phyloP scores from a whole-genome alignment of 1,140 invertebrate genomes.

The Zophobas atratus region DNA sequence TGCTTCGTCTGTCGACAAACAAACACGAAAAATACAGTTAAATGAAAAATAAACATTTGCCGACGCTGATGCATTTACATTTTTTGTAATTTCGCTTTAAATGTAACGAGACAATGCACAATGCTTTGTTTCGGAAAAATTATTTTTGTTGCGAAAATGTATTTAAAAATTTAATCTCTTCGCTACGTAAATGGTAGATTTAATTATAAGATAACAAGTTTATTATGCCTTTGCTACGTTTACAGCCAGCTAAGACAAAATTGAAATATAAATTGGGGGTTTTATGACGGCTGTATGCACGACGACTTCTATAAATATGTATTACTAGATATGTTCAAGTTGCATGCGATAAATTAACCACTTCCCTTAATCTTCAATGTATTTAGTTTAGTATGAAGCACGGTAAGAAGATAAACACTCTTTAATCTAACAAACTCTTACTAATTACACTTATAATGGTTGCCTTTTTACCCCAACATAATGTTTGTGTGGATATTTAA shows the following conservation, averaged over 20 bases:
- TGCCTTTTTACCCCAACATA: no score
- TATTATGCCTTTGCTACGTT: conserved; percentile 49
- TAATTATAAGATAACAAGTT: conserved; percentile 56
- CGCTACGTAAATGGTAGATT: conserved; percentile 54
- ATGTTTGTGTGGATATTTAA: no score
- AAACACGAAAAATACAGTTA: conserved; percentile 36
- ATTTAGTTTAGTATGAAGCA: no score
- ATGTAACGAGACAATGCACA: conserved; percentile 35
- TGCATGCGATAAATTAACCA: no score
- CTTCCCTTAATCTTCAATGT: no score
- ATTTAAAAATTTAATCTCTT: conserved; percentile 53
- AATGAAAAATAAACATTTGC: conserved; percentile 32
- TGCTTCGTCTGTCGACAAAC: conserved; percentile 22
- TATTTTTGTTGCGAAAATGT: conserved; percentile 32
- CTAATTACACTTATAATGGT: no score
- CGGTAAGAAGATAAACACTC: no score
- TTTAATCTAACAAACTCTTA: no score
- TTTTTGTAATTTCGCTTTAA: conserved; percentile 41
- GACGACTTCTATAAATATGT: not conserved
- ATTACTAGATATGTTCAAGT: no score
- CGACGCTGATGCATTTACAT: conserved; percentile 38
- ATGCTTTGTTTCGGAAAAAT: conserved; percentile 41
- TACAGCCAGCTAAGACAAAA: conserved; percentile 49
- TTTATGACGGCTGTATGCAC: conserved; percentile 34
- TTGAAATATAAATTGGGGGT: conserved; percentile 55